Evolutionary conservation across 2,113 vertebrate genomes (phyloP), one percentile per base, ranked within the genome.

Genomic region (Solenodon paradoxus): DNA sequence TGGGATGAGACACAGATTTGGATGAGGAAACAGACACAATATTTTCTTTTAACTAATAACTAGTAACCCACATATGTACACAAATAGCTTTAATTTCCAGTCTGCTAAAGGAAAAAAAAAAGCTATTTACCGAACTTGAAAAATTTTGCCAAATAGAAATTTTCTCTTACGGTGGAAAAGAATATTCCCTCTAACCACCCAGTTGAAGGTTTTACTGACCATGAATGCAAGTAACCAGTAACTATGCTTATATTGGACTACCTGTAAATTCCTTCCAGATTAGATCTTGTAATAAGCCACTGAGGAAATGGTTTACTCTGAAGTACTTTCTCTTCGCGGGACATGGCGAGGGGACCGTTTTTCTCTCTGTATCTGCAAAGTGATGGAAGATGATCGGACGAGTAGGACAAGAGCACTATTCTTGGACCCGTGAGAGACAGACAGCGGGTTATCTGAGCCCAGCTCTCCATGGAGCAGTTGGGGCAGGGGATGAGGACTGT

Each of bases 21-120:
- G 71, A 80, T 63, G 64, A 95, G 13, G 19, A 85, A 81, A 77
- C 3, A 80, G 59, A 69, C 3, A 75, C 63, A 90, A 69, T 28
- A 55, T 20, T n/a, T n/a, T n/a, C n/a, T n/a, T n/a, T n/a, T n/a
- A n/a, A n/a, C n/a, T n/a, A n/a, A n/a, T n/a, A n/a, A n/a, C n/a
- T n/a, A n/a, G n/a, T n/a, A n/a, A n/a, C n/a, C n/a, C n/a, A n/a
- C n/a, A n/a, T n/a, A n/a, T n/a, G n/a, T n/a, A n/a, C n/a, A n/a
- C n/a, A n/a, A n/a, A n/a, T n/a, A 78, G 20, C 19, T 95, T 83
- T 45, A 69, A 57, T 49, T 84, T 93, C 28, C 28, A 30, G 74
- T 61, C 15, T 59, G 28, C 53, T 80, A 75, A n/a, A 69, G 26
- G n/a, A 79, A 94, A 88, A 82, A 87, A 32, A 45, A 95, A 88